Evolutionary conservation across 2,888 invertebrate genomes (phyloP).

Genomic region (Alviniconcha strummeri): DNA sequence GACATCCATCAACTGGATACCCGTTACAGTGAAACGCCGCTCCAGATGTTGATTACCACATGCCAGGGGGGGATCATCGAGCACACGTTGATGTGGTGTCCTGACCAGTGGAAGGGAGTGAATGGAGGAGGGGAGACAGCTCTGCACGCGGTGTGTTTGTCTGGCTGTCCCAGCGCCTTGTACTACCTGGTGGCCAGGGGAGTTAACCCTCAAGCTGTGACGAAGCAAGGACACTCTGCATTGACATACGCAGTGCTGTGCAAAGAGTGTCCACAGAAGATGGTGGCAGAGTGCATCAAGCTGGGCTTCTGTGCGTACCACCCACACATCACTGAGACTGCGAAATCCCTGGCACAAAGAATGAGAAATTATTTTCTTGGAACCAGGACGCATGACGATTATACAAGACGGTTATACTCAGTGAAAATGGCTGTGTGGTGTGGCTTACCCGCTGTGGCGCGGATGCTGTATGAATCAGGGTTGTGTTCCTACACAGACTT

Average conservation of each 20-base stretch:
- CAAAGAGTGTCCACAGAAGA: too few species aligned
- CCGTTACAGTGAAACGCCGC: neutral
- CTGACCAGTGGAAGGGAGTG: too few species aligned
- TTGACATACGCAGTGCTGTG: too few species aligned
- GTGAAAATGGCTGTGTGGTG: neutral
- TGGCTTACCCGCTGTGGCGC: neutral
- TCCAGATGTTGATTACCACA: neutral
- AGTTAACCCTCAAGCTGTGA: too few species aligned
- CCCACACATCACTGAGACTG: neutral
- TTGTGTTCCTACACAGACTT: neutral
- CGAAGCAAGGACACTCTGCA: too few species aligned
- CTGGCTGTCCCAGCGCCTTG: too few species aligned
- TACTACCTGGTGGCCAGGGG: too few species aligned
- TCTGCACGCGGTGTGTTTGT: too few species aligned
- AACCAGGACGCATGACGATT: conserved; percentile 1
- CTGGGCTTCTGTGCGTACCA: too few species aligned
- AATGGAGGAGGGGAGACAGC: too few species aligned
- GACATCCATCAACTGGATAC: neutral
- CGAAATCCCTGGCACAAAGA: neutral
- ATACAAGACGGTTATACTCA: neutral
- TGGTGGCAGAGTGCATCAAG: too few species aligned
- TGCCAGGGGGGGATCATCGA: neutral
- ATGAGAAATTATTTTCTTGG: neutral
- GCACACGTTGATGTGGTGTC: neutral
- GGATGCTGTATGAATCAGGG: conserved; percentile 15